Conservation (phyloP, 2,888 invertebrate species). For the Ashinkailepas kermadecensis region DNA sequence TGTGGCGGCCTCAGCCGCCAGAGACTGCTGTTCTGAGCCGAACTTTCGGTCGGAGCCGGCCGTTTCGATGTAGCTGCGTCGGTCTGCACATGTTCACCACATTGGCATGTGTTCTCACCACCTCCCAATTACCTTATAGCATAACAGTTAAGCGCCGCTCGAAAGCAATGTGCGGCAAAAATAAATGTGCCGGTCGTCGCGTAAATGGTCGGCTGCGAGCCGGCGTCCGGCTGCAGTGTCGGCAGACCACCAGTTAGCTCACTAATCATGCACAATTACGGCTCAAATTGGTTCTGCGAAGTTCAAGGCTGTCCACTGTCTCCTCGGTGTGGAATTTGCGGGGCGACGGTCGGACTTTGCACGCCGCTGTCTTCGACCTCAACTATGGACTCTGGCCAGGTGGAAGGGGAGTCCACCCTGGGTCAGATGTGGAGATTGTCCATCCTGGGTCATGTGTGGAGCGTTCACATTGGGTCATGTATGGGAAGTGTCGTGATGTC, state of each 20-base stretch:
- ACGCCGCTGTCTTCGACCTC: neutral
- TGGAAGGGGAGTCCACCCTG: too few relatives aligned
- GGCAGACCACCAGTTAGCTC: neutral
- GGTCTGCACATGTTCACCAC: too few relatives aligned
- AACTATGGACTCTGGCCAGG: too few relatives aligned
- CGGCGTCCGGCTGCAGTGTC: neutral
- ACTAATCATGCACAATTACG: constrained; percentile 5
- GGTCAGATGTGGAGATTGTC: too few relatives aligned
- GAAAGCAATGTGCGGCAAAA: constrained; percentile 9
- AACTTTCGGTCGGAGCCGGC: too few relatives aligned
- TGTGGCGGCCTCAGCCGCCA: too few relatives aligned
- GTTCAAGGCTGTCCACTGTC: neutral
- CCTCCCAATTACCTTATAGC: neutral
- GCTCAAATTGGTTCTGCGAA: neutral
- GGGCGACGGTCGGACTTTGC: neutral
- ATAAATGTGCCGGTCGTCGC: neutral
- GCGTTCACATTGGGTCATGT: too few relatives aligned
- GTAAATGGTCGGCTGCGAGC: neutral
- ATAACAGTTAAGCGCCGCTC: neutral
- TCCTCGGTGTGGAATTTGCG: neutral
- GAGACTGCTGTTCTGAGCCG: too few relatives aligned
- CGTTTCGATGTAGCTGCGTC: too few relatives aligned
- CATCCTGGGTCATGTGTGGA: too few relatives aligned
- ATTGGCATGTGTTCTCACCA: neutral
- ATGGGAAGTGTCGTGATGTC: too few relatives aligned